Conservation (phyloP, 2,888 invertebrate species). For the Sinelater perroti region DNA sequence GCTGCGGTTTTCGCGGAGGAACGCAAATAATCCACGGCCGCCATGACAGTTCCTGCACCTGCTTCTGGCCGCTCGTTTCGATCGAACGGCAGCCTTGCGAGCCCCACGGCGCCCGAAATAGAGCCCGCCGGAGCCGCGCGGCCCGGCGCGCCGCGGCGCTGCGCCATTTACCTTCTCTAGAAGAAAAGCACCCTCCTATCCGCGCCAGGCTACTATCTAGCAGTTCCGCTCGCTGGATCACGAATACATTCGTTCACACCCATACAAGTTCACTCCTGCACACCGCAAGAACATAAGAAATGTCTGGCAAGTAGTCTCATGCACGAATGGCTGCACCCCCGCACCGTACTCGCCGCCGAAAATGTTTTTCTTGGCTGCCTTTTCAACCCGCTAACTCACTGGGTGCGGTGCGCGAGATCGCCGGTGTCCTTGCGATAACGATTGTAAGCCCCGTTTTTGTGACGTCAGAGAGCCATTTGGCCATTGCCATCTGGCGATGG, state of each 20-base stretch:
- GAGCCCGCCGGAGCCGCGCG: background rate
- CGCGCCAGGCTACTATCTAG: conserved; percentile 55
- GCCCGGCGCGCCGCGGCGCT: no score
- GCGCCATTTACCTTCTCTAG: conserved; percentile 52
- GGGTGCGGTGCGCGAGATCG: conserved; percentile 55
- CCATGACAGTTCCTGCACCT: conserved; percentile 55
- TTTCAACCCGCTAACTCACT: conserved; percentile 41
- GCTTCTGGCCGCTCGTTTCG: conserved; percentile 32
- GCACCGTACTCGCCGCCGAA: conserved; percentile 49
- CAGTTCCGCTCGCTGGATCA: conserved; percentile 55
- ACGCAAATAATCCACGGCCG: conserved; percentile 56
- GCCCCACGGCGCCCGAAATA: background rate
- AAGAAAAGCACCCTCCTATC: conserved; percentile 48
- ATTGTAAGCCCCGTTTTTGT: conserved; percentile 50
- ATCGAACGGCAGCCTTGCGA: background rate
- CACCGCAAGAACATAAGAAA: conserved; percentile 56
- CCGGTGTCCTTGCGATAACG: conserved; percentile 57
- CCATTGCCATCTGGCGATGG: conserved; percentile 20
- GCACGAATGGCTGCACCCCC: conserved; percentile 49
- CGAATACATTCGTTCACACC: conserved; percentile 58
- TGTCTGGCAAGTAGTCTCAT: conserved; percentile 50
- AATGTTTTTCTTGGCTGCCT: conserved; percentile 44
- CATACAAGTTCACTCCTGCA: conserved; percentile 58
- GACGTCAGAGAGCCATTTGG: conserved; percentile 40
- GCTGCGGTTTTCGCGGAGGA: conserved; percentile 30